phyloP scores from a whole-genome alignment of 2,113 vertebrate genomes.

The Agapornis roseicollis region DNA sequence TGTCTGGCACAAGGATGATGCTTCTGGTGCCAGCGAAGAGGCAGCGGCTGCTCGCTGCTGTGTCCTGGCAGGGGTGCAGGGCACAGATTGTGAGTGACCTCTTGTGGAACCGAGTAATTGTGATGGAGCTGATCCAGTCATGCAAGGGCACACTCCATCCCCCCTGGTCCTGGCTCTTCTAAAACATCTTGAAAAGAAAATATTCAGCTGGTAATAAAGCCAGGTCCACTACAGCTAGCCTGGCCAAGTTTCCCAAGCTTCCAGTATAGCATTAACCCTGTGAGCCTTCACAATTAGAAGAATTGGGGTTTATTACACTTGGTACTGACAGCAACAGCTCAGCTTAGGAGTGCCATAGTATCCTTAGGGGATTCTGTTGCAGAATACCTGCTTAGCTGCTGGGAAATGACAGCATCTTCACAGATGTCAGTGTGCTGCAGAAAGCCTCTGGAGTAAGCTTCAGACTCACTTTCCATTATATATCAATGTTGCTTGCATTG shows the following conservation, averaged over 20 bases:
- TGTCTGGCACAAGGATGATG: neutral
- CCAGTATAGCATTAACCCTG: neutral
- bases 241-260: neutral
- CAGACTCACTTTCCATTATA: accelerated
- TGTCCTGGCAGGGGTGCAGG: neutral
- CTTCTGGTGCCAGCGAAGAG: neutral
- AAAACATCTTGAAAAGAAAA: neutral
- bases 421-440: neutral
- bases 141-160: neutral
- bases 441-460: neutral
- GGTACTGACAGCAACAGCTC: neutral
- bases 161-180: neutral
- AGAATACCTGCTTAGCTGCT: neutral
- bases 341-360: neutral
- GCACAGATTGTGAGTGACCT: slow-evolving; percentile 15
- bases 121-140: neutral
- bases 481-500: neutral
- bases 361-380: neutral
- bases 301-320: neutral
- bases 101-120: slow-evolving; percentile 1
- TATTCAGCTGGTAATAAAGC: neutral
- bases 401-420: neutral
- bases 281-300: neutral
- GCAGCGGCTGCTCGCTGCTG: neutral
- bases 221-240: neutral